phyloP scores from a whole-genome alignment of 2,113 vertebrate genomes.

The Mohoua ochrocephala region DNA sequence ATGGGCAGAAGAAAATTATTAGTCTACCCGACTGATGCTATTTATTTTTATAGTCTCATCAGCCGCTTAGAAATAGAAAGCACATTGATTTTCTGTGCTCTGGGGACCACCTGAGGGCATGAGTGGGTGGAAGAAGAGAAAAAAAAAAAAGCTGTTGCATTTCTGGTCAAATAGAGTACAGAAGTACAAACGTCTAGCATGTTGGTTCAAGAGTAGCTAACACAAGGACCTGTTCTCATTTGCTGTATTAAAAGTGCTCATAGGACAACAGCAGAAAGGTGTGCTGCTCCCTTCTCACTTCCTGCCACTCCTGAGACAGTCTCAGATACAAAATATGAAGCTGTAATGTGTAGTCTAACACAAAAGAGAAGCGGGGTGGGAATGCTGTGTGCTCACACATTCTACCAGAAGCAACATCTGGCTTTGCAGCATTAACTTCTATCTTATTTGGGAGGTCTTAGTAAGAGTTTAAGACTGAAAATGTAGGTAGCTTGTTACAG shows the following conservation, averaged over 20 bases:
- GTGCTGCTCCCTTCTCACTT: not conserved
- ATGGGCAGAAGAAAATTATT: not conserved
- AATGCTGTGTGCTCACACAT: not conserved
- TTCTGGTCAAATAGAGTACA: not conserved
- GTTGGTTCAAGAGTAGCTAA: not conserved
- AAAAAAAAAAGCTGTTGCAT: not conserved
- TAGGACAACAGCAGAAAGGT: not conserved
- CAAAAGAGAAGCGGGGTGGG: not conserved
- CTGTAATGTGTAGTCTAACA: not conserved
- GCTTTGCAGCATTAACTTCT: not conserved
- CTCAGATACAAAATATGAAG: not conserved
- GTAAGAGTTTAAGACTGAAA: not conserved
- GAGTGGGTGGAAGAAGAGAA: not conserved
- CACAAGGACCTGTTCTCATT: not conserved
- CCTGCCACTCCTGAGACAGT: not conserved
- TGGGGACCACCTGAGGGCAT: not conserved
- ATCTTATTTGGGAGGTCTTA: not conserved
- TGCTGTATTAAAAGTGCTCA: not conserved
- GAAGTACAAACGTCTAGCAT: not conserved
- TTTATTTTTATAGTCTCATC: not conserved
- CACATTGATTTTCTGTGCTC: not conserved
- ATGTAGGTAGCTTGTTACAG: not conserved
- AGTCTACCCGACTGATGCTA: not conserved
- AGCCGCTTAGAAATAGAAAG: not conserved
- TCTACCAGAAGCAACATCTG: not conserved